Evolutionary conservation across 2,797 vertebrate genomes (phyloP).

Genomic region (Enteromius trimaculatus): DNA sequence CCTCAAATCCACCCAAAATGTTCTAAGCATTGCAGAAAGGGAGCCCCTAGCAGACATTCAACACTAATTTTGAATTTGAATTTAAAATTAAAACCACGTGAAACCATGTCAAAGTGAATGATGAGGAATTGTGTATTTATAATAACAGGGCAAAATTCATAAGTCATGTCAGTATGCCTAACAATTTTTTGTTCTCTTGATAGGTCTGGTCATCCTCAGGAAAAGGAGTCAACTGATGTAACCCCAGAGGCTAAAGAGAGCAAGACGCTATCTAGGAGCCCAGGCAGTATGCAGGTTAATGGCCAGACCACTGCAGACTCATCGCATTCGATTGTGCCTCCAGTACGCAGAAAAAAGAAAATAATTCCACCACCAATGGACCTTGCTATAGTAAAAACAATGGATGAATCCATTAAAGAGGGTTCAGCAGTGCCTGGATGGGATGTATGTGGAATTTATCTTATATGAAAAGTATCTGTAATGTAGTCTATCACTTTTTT

Average conservation of each 20-base stretch:
- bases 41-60: not conserved
- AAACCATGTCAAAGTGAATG: not conserved
- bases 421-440: slow-evolving; percentile 59
- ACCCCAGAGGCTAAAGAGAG: slow-evolving; percentile 8
- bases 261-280: slow-evolving; percentile 2
- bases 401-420: slow-evolving; percentile 52
- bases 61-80: not conserved
- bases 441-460: slow-evolving; percentile 63
- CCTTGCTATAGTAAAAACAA: slow-evolving; percentile 62
- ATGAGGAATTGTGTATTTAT: not conserved
- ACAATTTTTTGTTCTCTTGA: not conserved
- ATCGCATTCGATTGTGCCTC: slow-evolving; percentile 10
- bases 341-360: slow-evolving; percentile 61
- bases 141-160: not conserved
- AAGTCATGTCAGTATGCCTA: not conserved
- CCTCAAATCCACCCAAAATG: not conserved
- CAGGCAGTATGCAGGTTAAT: slow-evolving; percentile 8
- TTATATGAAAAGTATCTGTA: no score
- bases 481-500: not conserved
- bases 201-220: slow-evolving; percentile 16
- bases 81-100: not conserved
- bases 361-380: slow-evolving; percentile 69
- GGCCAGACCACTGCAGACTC: slow-evolving; percentile 37
- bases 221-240: not conserved
- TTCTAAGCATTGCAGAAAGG: not conserved